Evolutionary conservation across 2,888 invertebrate species (phyloP).

Genomic region (Napeogenes inachia): DNA sequence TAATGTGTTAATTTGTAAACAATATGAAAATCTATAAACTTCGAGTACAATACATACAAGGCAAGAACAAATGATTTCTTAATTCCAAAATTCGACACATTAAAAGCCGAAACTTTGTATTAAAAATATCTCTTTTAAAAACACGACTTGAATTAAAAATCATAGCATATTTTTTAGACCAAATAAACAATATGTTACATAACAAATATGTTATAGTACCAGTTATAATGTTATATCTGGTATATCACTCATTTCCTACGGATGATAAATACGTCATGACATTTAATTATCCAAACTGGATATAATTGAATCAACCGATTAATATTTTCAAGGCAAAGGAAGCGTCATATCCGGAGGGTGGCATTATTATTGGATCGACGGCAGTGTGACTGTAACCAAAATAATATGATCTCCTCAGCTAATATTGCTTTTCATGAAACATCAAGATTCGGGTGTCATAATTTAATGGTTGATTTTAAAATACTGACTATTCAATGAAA

Average conservation of each 20-base stretch:
- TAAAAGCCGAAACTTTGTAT: too few species aligned
- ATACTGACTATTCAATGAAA: neutral
- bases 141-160: too few species aligned
- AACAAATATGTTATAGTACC: neutral
- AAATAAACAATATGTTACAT: too few species aligned
- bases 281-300: slow-evolving; percentile 36
- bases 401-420: slow-evolving; percentile 35
- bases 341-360: slow-evolving; percentile 47
- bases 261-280: slow-evolving; percentile 31
- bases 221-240: neutral
- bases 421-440: slow-evolving; percentile 8
- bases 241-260: slow-evolving; percentile 15
- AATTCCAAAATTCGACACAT: too few species aligned
- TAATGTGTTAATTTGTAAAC: neutral
- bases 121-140: too few species aligned
- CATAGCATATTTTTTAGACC: too few species aligned
- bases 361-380: slow-evolving; percentile 45
- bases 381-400: slow-evolving; percentile 43
- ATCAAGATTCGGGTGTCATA: slow-evolving; percentile 3
- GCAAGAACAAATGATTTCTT: too few species aligned
- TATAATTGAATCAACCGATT: slow-evolving; percentile 39
- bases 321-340: slow-evolving; percentile 60
- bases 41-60: too few species aligned
- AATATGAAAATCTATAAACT: neutral
- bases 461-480: slow-evolving; percentile 7